Evolutionary conservation across 2,888 invertebrate species (phyloP), one percentile per base, ranked within the genome.

Genomic region (Pemphredon lugubris): DNA sequence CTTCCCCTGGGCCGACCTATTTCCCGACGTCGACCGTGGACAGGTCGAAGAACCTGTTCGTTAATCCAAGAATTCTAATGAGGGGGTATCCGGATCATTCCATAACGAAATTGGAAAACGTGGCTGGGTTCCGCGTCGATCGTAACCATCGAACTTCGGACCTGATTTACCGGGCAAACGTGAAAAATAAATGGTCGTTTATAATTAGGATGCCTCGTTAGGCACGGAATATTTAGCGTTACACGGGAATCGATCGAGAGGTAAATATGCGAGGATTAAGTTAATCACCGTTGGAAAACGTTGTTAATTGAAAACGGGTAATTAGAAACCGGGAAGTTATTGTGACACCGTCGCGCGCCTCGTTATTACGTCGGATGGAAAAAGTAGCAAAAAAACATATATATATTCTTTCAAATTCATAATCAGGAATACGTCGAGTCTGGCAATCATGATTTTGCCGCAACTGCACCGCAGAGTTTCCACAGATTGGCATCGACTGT

Each of bases 401-500:
- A n/a, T n/a, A 60, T 47, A 69, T 69, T 57, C 55, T 57, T 20
- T 69, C 20, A 51, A 34, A 63, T 53, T 71, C 50, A 20, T 34
- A 48, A 45, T 54, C 32, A 57, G 1, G 66, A 47, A 53, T 21
- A 50, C 16, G 9, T 40, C 16, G 5, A 18, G 32, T 4, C 37
- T 55, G n/a, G 57, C 23, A 37, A 64, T 44, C 70, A 59, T 16
- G 71, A 78, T 77, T 78, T 72, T 34, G 57, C 63, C 13, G 64
- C 45, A 54, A 61, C 70, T 74, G 58, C 70, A 63, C 65, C 75
- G 21, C 44, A 45, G 59, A 64, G 77, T 61, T 82, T 77, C 59
- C 60, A 68, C 77, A 71, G 83, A 83, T 83, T 75, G 77, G 77
- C 84, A 81, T 84, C 84, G 77, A 67, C 64, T 64, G 70, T 73